Conservation (phyloP, 2,113 vertebrate species). For the Megalops atlanticus region DNA sequence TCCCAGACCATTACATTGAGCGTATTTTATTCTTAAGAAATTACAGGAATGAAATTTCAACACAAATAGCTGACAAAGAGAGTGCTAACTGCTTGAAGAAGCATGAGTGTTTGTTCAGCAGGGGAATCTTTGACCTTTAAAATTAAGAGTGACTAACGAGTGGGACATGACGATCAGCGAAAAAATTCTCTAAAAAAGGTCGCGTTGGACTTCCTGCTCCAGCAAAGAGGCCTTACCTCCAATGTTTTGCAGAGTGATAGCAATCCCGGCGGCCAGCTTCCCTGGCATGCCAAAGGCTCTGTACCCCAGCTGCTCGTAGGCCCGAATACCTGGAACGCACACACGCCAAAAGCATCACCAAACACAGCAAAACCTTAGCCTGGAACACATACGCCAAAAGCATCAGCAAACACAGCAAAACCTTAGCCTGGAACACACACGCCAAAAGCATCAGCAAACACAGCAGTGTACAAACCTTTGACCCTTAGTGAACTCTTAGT, state of each 20-base stretch:
- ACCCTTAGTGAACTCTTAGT: too few relatives aligned
- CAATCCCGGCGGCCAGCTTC: conserved; percentile 86
- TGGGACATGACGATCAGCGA: background rate
- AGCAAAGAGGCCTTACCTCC: conserved; percentile 74
- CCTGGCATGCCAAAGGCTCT: conserved; percentile 90
- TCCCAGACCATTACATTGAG: background rate
- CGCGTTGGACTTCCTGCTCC: background rate
- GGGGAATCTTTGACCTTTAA: background rate
- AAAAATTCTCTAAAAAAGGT: background rate
- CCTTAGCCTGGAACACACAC: conserved; percentile 53
- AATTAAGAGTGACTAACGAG: background rate
- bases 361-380: background rate
- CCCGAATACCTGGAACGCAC: conserved; percentile 70
- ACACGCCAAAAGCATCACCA: background rate
- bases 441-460: background rate
- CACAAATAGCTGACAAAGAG: background rate
- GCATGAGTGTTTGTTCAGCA: background rate
- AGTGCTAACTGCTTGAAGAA: background rate
- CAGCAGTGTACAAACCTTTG: too few relatives aligned
- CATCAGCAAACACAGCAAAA: background rate
- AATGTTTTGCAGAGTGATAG: conserved; percentile 91
- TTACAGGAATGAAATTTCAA: background rate
- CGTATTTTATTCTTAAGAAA: background rate
- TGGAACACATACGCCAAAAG: background rate
- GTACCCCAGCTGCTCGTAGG: conserved; percentile 92